A percentile compares a stretch with the other conserved stretches of the same genome.
These are phyloP conservation scores for Dermolepida albohirtum DNA, from an alignment of 2,888 invertebrate species.

Conservation along the genomic window DNA sequence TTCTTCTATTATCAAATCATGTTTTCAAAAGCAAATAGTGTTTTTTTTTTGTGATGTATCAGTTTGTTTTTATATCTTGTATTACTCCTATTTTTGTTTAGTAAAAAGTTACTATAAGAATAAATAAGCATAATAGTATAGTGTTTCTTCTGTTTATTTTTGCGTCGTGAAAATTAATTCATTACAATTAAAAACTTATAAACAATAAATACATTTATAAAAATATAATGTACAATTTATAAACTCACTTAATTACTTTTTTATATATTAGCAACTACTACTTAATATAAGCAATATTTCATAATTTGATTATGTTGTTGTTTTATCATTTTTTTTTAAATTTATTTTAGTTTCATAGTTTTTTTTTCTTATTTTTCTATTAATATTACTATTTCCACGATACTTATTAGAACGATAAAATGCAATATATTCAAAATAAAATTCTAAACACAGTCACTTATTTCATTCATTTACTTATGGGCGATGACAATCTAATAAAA, in stretches of 20 bases:
- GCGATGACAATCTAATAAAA: no score
- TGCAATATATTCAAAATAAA: background rate
- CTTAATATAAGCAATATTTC: slow-evolving; percentile 56
- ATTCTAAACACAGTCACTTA: background rate
- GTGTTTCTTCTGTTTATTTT: slow-evolving; percentile 17
- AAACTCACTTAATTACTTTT: slow-evolving; percentile 38
- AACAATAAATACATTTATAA: slow-evolving; percentile 63
- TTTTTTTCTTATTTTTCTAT: background rate
- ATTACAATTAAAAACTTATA: slow-evolving; percentile 52
- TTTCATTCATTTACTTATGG: background rate
- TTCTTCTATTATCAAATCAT: slow-evolving; percentile 28
- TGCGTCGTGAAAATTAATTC: slow-evolving; percentile 44
- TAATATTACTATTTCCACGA: slow-evolving; percentile 10
- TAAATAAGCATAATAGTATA: slow-evolving; percentile 50
- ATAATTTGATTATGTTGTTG: slow-evolving; percentile 54
- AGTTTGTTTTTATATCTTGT: slow-evolving; percentile 42
- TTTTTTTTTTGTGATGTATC: slow-evolving; percentile 27
- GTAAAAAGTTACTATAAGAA: slow-evolving; percentile 39
- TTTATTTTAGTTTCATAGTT: slow-evolving; percentile 5
- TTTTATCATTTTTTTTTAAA: slow-evolving; percentile 6
- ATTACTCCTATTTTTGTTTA: slow-evolving; percentile 36
- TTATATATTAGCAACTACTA: slow-evolving; percentile 50
- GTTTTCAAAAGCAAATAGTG: background rate
- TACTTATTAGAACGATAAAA: slow-evolving; percentile 6
- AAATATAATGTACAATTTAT: slow-evolving; percentile 61